Evolutionary conservation across 2,113 vertebrate species (phyloP).

Genomic region (Ciconia stormi): DNA sequence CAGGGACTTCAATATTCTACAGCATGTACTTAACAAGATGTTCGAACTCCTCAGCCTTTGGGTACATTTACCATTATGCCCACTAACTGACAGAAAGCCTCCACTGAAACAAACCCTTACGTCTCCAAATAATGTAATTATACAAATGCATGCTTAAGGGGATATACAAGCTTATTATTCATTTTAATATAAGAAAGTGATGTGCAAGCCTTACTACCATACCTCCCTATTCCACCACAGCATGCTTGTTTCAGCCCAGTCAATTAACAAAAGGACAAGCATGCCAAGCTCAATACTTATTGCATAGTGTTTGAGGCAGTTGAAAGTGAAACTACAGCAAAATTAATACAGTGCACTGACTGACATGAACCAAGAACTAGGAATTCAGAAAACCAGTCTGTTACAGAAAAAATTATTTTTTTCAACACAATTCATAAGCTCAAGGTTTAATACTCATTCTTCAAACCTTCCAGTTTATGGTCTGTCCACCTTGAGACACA

Average conservation of each 20-base stretch:
- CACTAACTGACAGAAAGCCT: background rate
- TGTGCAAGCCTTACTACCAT: background rate
- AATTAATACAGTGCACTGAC: background rate
- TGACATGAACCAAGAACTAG: background rate
- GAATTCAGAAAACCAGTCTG: background rate
- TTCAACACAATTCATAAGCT: background rate
- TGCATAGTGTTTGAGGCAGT: rapidly evolving
- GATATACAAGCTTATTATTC: background rate
- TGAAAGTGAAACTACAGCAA: background rate
- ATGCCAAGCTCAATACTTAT: background rate
- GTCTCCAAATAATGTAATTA: background rate
- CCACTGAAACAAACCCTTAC: background rate
- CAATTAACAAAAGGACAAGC: background rate
- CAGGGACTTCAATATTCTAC: background rate
- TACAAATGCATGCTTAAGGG: background rate
- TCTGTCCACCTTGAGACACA: background rate
- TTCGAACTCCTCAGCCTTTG: background rate
- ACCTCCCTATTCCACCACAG: background rate
- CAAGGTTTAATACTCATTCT: background rate
- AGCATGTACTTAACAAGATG: background rate
- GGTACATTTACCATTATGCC: background rate
- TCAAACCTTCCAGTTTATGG: background rate
- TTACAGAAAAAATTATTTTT: background rate
- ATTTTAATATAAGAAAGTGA: background rate
- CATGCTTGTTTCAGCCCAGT: background rate